Conservation (phyloP, 35 echinoderm and acorn worm species). For the Amphiura filiformis region DNA sequence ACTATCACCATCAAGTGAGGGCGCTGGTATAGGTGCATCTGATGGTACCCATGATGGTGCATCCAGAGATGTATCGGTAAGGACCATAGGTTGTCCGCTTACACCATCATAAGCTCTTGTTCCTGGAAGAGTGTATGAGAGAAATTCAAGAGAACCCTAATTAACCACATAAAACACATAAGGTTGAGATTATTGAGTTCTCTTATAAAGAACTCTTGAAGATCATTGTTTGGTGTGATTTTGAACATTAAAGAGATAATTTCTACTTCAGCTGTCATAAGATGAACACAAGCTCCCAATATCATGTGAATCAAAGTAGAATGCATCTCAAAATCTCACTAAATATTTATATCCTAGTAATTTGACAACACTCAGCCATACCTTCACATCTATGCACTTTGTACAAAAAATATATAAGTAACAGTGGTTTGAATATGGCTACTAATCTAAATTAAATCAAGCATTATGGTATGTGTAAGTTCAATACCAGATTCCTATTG, state of each 20-base stretch:
- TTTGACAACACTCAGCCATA: no score
- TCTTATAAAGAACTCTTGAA: neutral
- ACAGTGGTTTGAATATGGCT: no score
- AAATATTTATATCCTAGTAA: no score
- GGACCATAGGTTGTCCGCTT: neutral
- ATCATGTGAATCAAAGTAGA: neutral
- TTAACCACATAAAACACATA: neutral
- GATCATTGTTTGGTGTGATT: neutral
- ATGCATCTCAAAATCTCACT: neutral
- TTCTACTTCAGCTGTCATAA: neutral
- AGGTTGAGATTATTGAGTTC: neutral
- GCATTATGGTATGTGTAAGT: no score
- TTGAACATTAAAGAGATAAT: neutral
- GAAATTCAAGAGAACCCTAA: neutral
- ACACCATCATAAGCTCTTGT: slow-evolving; percentile 20
- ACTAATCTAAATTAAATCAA: no score
- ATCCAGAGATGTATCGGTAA: slow-evolving; percentile 6
- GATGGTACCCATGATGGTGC: slow-evolving; percentile 36
- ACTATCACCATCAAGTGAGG: slow-evolving; percentile 3
- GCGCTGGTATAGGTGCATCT: slow-evolving; percentile 48
- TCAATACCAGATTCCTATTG: no score
- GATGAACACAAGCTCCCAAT: neutral
- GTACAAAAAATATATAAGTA: no score
- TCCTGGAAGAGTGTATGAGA: slow-evolving; percentile 16
- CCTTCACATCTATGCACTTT: no score